Evolutionary conservation across 1,140 invertebrate genomes (phyloP).

Genomic region (Lerema accius): DNA sequence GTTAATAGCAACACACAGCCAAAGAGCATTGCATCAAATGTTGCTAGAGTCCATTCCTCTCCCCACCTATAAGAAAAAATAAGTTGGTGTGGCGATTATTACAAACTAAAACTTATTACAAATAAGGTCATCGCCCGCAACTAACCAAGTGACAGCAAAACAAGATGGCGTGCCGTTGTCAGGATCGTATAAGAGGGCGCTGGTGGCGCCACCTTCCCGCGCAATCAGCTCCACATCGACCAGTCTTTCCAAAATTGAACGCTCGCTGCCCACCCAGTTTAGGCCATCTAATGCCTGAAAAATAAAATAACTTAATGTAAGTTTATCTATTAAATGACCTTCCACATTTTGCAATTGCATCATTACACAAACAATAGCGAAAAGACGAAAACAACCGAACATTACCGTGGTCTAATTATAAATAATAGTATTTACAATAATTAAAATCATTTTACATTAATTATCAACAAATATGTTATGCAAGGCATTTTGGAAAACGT

Average conservation of each 20-base stretch:
- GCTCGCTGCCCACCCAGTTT: constrained; percentile 71
- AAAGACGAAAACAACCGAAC: no score
- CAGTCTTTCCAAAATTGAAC: constrained; percentile 57
- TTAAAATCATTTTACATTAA: no score
- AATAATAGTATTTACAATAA: no score
- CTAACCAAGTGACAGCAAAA: constrained; percentile 66
- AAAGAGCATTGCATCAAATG: constrained; percentile 68
- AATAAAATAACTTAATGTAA: no score
- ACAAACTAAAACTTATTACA: not conserved
- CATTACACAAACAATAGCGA: no score
- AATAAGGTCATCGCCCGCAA: no score
- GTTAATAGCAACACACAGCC: constrained; percentile 48
- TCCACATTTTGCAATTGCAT: no score
- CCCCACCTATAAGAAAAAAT: constrained; percentile 55
- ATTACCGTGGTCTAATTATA: no score
- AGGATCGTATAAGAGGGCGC: constrained; percentile 61
- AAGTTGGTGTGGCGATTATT: not conserved
- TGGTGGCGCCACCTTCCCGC: constrained; percentile 66
- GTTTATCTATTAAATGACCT: no score
- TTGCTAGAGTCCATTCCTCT: constrained; percentile 65
- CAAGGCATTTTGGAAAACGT: no score
- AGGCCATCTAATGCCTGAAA: constrained; percentile 68
- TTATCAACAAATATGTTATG: no score
- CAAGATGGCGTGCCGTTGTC: constrained; percentile 58
- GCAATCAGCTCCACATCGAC: constrained; percentile 59